Percentiles rank a stretch among this genome's conserved stretches.
phyloP scores from a whole-genome alignment of 1,140 invertebrate genomes.

The Stegodyphus dumicola region DNA sequence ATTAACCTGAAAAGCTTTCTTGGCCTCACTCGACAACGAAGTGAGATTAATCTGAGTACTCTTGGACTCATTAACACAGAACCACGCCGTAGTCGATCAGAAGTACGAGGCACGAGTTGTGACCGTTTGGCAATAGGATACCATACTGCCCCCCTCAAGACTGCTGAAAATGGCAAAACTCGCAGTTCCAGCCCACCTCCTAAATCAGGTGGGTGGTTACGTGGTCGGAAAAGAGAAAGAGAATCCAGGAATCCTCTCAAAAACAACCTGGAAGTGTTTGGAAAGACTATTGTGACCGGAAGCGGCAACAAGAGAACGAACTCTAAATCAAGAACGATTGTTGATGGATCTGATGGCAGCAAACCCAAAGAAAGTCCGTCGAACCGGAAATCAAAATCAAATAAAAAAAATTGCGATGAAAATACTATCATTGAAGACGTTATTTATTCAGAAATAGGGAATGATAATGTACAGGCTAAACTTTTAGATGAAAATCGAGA shows the following conservation, averaged over 20 bases:
- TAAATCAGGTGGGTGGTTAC: slow-evolving; percentile 30
- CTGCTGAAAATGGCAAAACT: not conserved
- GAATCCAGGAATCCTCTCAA: slow-evolving; percentile 13
- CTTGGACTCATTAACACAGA: slow-evolving; percentile 18
- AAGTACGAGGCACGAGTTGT: slow-evolving; percentile 20
- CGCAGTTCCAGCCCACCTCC: slow-evolving; percentile 7
- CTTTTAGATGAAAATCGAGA: not conserved
- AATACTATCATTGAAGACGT: slow-evolving; percentile 19
- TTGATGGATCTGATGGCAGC: not conserved
- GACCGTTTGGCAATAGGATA: slow-evolving; percentile 28
- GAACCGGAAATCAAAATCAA: not conserved
- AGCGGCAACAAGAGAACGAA: slow-evolving; percentile 5
- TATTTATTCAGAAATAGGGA: slow-evolving; percentile 36
- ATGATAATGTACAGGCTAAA: not conserved
- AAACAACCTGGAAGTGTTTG: not conserved
- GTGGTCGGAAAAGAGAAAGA: slow-evolving; percentile 27
- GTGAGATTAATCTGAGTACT: slow-evolving; percentile 44
- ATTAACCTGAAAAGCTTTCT: slow-evolving; percentile 42
- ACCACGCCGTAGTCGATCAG: slow-evolving; percentile 16
- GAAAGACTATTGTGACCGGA: slow-evolving; percentile 33
- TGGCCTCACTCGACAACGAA: slow-evolving; percentile 35
- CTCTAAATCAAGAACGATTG: slow-evolving; percentile 15
- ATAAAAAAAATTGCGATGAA: not conserved
- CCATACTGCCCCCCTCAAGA: not conserved
- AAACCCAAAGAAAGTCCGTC: not conserved